Percentiles rank a stretch among this genome's conserved stretches.
Evolutionary conservation across 2,888 invertebrate species (phyloP).

Genomic region (Thera britannica): DNA sequence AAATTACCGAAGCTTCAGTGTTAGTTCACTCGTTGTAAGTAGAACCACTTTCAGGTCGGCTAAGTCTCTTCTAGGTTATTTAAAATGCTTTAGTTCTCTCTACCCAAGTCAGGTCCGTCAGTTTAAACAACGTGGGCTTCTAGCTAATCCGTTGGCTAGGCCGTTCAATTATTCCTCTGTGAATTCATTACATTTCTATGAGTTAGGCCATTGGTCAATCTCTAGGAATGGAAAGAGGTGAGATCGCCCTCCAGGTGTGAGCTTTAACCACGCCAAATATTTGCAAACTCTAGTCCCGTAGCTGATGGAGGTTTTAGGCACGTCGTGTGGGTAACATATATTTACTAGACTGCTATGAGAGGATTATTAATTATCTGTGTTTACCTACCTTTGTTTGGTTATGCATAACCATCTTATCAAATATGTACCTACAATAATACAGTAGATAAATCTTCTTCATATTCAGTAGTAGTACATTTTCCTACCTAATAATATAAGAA

Average conservation of each 20-base stretch:
- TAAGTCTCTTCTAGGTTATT: conserved; percentile 10
- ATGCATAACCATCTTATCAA: conserved; percentile 1
- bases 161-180: conserved; percentile 34
- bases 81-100: conserved; percentile 20
- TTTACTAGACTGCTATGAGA: conserved; percentile 29
- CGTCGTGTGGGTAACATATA: conserved; percentile 48
- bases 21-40: conserved; percentile 10
- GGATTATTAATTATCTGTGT: conserved; percentile 29
- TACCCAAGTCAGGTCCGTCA: conserved; percentile 3
- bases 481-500: background rate
- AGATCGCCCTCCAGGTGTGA: conserved; percentile 54
- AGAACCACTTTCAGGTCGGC: background rate
- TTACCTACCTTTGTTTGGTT: conserved; percentile 13
- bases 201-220: conserved; percentile 48
- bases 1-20: conserved; percentile 11
- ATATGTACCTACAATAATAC: too few species aligned
- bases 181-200: conserved; percentile 42
- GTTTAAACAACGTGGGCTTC: conserved; percentile 19
- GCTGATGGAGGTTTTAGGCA: conserved; percentile 43
- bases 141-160: conserved; percentile 15
- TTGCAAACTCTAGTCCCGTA: conserved; percentile 55
- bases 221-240: conserved; percentile 48
- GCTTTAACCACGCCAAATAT: conserved; percentile 65
- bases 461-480: background rate
- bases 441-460: background rate